Evolutionary conservation across 2,113 vertebrate species (phyloP).

Genomic region (Panthera tigris): DNA sequence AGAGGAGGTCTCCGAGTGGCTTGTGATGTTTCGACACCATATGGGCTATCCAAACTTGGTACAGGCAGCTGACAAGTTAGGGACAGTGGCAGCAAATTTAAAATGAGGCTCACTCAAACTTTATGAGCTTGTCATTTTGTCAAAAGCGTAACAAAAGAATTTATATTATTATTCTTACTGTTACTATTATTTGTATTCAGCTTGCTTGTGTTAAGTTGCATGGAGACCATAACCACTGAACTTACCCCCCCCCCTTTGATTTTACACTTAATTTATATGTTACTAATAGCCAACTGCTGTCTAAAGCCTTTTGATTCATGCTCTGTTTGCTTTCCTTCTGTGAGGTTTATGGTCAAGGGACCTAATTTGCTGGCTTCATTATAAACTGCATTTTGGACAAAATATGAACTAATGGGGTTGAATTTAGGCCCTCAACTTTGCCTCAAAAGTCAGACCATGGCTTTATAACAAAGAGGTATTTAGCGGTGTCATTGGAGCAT

Average conservation of each 20-base stretch:
- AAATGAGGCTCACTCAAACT: constrained; percentile 17
- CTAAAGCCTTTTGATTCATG: constrained; percentile 88
- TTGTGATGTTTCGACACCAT: constrained; percentile 41
- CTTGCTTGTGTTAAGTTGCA: constrained; percentile 40
- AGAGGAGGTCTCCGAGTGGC: constrained; percentile 42
- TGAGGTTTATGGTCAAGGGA: constrained; percentile 87
- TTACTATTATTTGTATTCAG: not conserved
- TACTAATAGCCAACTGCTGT: constrained; percentile 85
- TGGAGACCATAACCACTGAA: constrained; percentile 66
- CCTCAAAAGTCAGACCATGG: constrained; percentile 81
- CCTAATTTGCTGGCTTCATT: constrained; percentile 88
- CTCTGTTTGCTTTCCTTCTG: constrained; percentile 86
- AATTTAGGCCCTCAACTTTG: constrained; percentile 83
- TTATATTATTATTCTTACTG: not conserved
- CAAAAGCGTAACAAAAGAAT: not conserved
- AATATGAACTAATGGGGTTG: constrained; percentile 85
- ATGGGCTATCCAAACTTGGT: not conserved
- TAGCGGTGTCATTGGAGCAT: constrained; percentile 76
- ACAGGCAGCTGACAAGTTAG: constrained; percentile 35
- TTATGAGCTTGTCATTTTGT: constrained; percentile 45
- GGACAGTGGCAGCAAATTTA: not conserved
- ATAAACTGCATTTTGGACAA: constrained; percentile 85
- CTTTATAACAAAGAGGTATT: constrained; percentile 83
- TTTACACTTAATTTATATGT: constrained; percentile 84
- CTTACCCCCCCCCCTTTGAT: constrained; percentile 67